These are phyloP conservation scores for Morpho deidamia DNA, from an alignment of 2,888 invertebrate species.

Conservation along the genomic window DNA sequence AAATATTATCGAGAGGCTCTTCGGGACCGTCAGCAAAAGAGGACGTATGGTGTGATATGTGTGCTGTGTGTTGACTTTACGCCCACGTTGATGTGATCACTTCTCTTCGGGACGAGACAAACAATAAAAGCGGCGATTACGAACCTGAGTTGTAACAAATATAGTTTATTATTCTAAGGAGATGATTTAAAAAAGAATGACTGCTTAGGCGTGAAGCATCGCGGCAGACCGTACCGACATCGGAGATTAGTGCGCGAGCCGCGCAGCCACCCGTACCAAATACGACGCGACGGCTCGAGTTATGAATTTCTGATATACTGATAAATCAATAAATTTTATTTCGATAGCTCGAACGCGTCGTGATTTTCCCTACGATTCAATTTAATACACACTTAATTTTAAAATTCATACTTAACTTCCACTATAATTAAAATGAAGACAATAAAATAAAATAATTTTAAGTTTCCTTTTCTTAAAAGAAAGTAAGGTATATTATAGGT, in stretches of 20 bases:
- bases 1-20: slow-evolving; percentile 77
- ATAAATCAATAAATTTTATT: slow-evolving; percentile 69
- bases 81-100: slow-evolving; percentile 70
- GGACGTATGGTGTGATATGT: slow-evolving; percentile 66
- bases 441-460: neutral
- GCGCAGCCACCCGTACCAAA: slow-evolving; percentile 59
- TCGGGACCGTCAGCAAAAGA: slow-evolving; percentile 76
- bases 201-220: slow-evolving; percentile 47
- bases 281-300: slow-evolving; percentile 62
- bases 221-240: slow-evolving; percentile 54
- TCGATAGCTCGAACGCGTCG: slow-evolving; percentile 41
- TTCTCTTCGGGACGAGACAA: slow-evolving; percentile 67
- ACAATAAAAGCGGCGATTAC: slow-evolving; percentile 75
- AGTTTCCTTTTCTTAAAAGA: neutral
- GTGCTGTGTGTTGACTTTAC: slow-evolving; percentile 71
- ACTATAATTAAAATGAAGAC: neutral
- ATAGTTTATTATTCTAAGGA: slow-evolving; percentile 68
- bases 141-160: slow-evolving; percentile 67
- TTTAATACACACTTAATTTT: too few relatives aligned
- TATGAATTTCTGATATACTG: slow-evolving; percentile 66
- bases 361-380: slow-evolving; percentile 30
- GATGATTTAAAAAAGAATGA: slow-evolving; percentile 59
- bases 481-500: slow-evolving; percentile 6
- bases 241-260: slow-evolving; percentile 55
- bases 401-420: too few relatives aligned